Percentiles rank a stretch among this genome's conserved stretches.
Evolutionary conservation across 2,888 invertebrate genomes (phyloP).

Genomic region (Protodeltote pygarga): DNA sequence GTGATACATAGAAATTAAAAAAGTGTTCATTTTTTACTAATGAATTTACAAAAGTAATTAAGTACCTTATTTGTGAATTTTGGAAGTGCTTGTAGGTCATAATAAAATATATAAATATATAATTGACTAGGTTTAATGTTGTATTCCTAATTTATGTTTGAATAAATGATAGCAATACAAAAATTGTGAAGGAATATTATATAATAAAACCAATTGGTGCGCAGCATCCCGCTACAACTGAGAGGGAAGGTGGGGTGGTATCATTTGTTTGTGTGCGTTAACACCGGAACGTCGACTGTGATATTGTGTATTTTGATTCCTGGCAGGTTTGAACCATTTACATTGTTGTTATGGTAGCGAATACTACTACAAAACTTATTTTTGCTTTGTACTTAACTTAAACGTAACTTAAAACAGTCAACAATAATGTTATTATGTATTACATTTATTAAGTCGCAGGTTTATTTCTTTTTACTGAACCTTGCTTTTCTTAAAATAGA

Average conservation of each 20-base stretch:
- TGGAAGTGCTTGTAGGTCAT: neutral
- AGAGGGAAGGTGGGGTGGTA: conserved; percentile 46
- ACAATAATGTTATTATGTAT: neutral
- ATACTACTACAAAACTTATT: too few relatives aligned
- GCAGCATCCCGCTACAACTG: conserved; percentile 57
- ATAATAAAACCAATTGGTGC: conserved; percentile 59
- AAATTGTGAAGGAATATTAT: conserved; percentile 34
- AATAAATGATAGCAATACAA: neutral
- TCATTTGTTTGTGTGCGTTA: conserved; percentile 49
- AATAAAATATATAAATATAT: neutral
- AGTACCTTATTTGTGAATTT: neutral
- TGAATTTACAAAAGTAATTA: neutral
- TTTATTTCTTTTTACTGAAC: conserved; percentile 16
- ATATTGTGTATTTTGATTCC: conserved; percentile 20
- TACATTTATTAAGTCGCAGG: conserved; percentile 11
- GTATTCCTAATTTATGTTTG: neutral
- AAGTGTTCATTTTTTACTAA: conserved; percentile 1
- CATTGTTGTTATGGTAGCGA: too few relatives aligned
- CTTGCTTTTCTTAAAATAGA: conserved; percentile 19
- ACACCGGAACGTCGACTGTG: conserved; percentile 26
- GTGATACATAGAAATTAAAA: neutral
- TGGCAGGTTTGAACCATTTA: neutral
- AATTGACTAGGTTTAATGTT: too few relatives aligned
- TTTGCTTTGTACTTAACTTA: neutral
- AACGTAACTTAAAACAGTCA: neutral